Evolutionary conservation across 2,113 vertebrate species (phyloP).

Genomic region (Hypomesus transpacificus): DNA sequence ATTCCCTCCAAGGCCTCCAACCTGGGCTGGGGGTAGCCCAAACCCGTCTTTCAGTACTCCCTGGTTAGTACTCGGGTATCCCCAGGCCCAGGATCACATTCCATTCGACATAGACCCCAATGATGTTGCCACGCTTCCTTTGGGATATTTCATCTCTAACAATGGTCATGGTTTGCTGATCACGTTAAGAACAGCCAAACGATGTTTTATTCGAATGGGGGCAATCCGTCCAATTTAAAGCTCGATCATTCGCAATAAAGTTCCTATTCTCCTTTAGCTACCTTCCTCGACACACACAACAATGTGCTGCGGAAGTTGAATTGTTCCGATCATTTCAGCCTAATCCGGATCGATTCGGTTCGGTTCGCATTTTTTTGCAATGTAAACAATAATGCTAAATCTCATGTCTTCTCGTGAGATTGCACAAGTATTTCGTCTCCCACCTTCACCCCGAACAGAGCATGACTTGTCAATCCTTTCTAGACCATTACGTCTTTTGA

Average conservation of each 20-base stretch:
- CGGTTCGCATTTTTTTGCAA: conserved; percentile 70
- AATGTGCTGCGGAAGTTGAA: conserved; percentile 50
- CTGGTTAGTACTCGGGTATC: conserved; percentile 52
- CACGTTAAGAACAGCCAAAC: conserved; percentile 43
- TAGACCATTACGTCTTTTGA: too few species aligned
- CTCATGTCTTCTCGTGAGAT: conserved; percentile 80
- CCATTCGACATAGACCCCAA: conserved; percentile 47
- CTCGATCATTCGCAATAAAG: conserved; percentile 60
- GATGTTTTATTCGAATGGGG: conserved; percentile 47
- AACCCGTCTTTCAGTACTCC: conserved; percentile 58
- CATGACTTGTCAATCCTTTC: too few species aligned
- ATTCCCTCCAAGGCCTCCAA: conserved; percentile 64
- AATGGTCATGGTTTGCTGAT: conserved; percentile 50
- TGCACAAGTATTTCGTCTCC: conserved; percentile 55
- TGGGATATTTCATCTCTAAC: conserved; percentile 45
- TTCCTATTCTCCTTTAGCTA: conserved; percentile 37
- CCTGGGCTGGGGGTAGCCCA: conserved; percentile 56
- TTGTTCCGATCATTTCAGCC: conserved; percentile 43
- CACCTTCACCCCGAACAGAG: conserved; percentile 58
- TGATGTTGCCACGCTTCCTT: conserved; percentile 29
- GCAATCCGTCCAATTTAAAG: conserved; percentile 35
- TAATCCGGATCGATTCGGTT: conserved; percentile 77
- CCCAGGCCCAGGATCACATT: conserved; percentile 54
- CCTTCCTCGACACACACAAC: conserved; percentile 38
- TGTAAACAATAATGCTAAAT: conserved; percentile 81